Evolutionary conservation across 2,113 vertebrate species (phyloP), one percentile per base, ranked within the genome.

Genomic region (Cavia aperea): DNA sequence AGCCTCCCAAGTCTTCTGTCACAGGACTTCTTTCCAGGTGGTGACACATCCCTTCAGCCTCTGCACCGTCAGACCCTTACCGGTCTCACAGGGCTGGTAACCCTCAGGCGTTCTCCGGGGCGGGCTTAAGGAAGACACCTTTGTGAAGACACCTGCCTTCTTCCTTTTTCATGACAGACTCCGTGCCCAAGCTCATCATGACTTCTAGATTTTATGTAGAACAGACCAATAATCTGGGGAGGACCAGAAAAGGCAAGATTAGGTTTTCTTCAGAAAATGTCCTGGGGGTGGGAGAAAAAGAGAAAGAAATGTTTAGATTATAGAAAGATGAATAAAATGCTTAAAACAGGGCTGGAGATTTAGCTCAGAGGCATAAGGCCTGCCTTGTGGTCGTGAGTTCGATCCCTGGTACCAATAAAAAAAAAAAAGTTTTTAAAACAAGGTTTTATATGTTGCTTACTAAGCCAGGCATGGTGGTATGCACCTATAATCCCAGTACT

Each of bases 11-110:
- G 87, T 77, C 31, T 18, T 60, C 26, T 43, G 29, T 39, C 19
- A 56, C 18, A 85, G 54, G 49, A 49, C 75, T 84, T 29, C 46
- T 49, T 56, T 72, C 21, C 51, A 39, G 70, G 84, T 1, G n/a
- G 56, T 46, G 84, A 89, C 63, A 86, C 88, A 75, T 81, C 14
- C 16, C 93, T 93, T 63, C 79, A 94, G 15, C 26, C 23, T 49
- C 58, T 78, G 4, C 1, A 19, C 36, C 14, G 46, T 36, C 86
- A 56, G 1, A 51, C 26, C 51, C 73, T 29, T 29, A 26, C 24
- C 51, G 83, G 24, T 36, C 26, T 89, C 26, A 1, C 4, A 51
- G 58, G n/a, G 29, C 24, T 81, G 4, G 31, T 43, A 60, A 89
- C 3, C 24, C 62, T 75, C n/a, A 19, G 46, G 60, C n/a, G 49